Conservation (phyloP, 2,888 invertebrate species). For the Oeneis ivallda region DNA sequence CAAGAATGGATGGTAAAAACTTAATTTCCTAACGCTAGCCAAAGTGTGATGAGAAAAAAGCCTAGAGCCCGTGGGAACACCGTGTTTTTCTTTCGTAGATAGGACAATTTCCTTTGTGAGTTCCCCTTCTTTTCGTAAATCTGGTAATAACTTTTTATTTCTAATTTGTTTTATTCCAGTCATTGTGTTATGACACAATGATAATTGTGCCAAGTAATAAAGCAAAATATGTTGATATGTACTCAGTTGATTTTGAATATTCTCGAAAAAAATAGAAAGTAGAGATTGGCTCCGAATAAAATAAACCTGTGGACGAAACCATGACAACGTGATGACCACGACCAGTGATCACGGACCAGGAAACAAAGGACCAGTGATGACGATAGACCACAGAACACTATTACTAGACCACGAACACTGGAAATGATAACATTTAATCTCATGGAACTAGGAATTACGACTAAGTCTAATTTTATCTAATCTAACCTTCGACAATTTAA, state of each 20-base stretch:
- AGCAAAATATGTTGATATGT: neutral
- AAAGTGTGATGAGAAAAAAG: conserved; percentile 83
- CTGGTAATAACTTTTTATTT: conserved; percentile 71
- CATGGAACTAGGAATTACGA: no score
- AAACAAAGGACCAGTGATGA: no score
- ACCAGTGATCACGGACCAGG: no score
- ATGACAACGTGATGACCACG: no score
- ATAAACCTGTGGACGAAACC: conserved; percentile 8
- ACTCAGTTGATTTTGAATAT: conserved; percentile 24
- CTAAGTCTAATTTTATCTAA: no score
- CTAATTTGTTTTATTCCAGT: conserved; percentile 61
- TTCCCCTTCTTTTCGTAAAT: conserved; percentile 68
- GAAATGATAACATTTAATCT: no score
- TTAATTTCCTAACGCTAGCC: conserved; percentile 77
- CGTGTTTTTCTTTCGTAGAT: conserved; percentile 66
- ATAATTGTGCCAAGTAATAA: neutral
- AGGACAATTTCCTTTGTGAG: conserved; percentile 65
- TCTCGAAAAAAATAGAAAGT: conserved; percentile 8
- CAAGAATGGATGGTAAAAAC: conserved; percentile 70
- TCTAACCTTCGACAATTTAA: no score
- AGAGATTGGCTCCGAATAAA: neutral
- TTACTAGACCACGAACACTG: no score
- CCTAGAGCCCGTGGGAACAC: conserved; percentile 69
- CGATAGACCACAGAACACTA: no score
- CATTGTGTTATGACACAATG: conserved; percentile 52